These are phyloP conservation scores for Pogoniulus pusillus DNA, from an alignment of 2,797 vertebrate species.

Conservation along the genomic window DNA sequence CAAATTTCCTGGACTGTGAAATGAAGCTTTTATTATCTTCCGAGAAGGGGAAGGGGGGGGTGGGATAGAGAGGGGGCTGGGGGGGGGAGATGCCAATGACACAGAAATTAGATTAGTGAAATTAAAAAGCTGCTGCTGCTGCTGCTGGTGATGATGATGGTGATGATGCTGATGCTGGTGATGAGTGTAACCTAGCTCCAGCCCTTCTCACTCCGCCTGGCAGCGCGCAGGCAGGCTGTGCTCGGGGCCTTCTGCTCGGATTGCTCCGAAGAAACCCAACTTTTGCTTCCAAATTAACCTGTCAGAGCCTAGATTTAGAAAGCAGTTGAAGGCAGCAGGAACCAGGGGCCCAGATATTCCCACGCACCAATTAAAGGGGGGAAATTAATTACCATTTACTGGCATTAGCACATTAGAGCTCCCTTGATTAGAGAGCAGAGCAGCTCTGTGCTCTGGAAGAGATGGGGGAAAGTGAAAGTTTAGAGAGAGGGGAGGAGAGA, in stretches of 20 bases:
- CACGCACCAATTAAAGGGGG: constrained; percentile 75
- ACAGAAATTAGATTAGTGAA: constrained; percentile 67
- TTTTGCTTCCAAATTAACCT: constrained; percentile 82
- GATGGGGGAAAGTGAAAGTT: neutral
- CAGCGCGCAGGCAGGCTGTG: constrained; percentile 58
- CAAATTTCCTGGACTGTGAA: constrained; percentile 63
- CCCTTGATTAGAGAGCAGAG: constrained; percentile 45
- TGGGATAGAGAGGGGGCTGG: too few relatives aligned
- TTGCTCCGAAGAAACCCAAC: constrained; percentile 75
- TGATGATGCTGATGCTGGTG: constrained; percentile 45
- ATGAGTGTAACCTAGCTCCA: constrained; percentile 71
- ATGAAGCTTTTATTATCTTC: constrained; percentile 74
- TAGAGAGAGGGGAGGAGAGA: neutral
- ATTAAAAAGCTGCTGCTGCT: constrained; percentile 62
- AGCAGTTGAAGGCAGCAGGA: constrained; percentile 72
- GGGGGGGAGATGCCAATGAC: neutral
- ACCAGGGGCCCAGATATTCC: constrained; percentile 72
- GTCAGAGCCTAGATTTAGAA: constrained; percentile 78
- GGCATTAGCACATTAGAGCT: constrained; percentile 66
- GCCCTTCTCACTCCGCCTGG: constrained; percentile 72
- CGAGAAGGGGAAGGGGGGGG: neutral
- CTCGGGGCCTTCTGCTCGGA: constrained; percentile 72
- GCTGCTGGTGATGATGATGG: constrained; percentile 36
- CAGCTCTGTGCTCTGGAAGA: neutral
- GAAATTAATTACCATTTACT: constrained; percentile 80